Base-by-base conservation (phyloP, 2,888 invertebrate genomes). In the Coleophora flavipennella region DNA sequence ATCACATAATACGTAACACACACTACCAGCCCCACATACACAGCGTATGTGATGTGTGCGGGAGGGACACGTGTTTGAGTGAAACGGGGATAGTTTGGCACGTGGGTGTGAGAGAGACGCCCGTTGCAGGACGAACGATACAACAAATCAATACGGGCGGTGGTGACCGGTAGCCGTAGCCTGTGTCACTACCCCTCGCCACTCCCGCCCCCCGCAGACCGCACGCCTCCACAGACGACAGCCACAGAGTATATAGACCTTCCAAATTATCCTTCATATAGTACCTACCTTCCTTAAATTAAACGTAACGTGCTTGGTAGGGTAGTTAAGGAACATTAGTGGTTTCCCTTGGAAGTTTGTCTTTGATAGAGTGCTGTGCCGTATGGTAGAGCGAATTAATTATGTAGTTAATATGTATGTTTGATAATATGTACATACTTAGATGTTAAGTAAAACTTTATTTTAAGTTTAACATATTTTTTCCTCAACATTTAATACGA, bases 91-190 rank as follows among this genome's bases (percentile, higher is more conserved):
- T 50, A 57, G 31, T 37, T 36, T 45, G 48, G 47, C 46, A 53
- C 53, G 55, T 48, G 49, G 50, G 74, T 55, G 71, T 45, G 80
- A 84, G 60, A 68, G 76, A 72, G 84, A 83, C 59, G 57, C 73
- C 52, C 53, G 67, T 70, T 73, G 77, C 83, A 83, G 84, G 85
- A 84, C 85, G 79, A 84, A 75, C 85, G 85, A 85, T 85, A 85
- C 85, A 85, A 85, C 85, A 85, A 85, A 85, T 85, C 85, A 85
- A 85, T 85, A 85, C 85, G 83, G 77, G 80, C 81, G 83, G 80
- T 79, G 78, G 79, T 85, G 85, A 85, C 85, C 85, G 84, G 85
- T 85, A 85, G 84, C 85, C 85, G 85, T 85, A 85, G 84, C 85
- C 85, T 83, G 83, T 84, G 83, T 83, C 83, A 80, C 77, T 75